Evolutionary conservation across 1,140 invertebrate species (phyloP).

Genomic region (Forficula auricularia): DNA sequence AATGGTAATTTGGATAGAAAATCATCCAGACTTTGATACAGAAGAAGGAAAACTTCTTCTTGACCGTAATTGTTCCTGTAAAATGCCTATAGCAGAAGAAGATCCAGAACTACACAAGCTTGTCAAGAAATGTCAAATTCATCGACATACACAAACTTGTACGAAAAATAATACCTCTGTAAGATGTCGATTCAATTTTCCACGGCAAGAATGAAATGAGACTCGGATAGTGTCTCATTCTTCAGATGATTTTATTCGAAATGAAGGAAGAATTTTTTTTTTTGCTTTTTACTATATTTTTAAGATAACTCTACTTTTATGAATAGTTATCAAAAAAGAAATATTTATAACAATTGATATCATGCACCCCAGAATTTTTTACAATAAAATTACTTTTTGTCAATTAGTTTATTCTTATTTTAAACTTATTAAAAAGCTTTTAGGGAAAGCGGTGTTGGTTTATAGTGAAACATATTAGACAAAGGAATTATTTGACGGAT

Average conservation of each 20-base stretch:
- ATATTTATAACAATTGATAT: too few species aligned
- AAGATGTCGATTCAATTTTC: slow-evolving; percentile 13
- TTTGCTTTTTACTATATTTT: too few species aligned
- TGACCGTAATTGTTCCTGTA: slow-evolving; percentile 11
- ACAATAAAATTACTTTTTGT: too few species aligned
- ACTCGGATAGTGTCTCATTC: slow-evolving; percentile 11
- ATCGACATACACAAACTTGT: slow-evolving; percentile 12
- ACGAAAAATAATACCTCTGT: slow-evolving; percentile 9
- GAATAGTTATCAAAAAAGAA: too few species aligned
- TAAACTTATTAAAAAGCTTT: too few species aligned
- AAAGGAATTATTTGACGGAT: too few species aligned
- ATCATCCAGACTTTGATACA: slow-evolving; percentile 21
- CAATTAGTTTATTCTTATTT: too few species aligned
- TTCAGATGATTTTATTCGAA: slow-evolving; percentile 14
- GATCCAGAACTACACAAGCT: slow-evolving; percentile 12
- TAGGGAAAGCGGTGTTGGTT: too few species aligned
- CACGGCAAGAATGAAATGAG: slow-evolving; percentile 9
- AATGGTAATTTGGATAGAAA: slow-evolving; percentile 24
- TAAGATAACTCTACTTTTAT: too few species aligned
- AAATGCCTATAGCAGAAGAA: slow-evolving; percentile 8
- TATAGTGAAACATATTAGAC: too few species aligned
- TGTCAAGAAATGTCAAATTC: slow-evolving; percentile 11
- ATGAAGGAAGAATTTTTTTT: slow-evolving; percentile 12
- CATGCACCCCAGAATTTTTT: too few species aligned
- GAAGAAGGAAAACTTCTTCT: slow-evolving; percentile 16